These are phyloP conservation scores for Fragum sueziense DNA, from an alignment of 2,888 invertebrate genomes.

Conservation along the genomic window DNA sequence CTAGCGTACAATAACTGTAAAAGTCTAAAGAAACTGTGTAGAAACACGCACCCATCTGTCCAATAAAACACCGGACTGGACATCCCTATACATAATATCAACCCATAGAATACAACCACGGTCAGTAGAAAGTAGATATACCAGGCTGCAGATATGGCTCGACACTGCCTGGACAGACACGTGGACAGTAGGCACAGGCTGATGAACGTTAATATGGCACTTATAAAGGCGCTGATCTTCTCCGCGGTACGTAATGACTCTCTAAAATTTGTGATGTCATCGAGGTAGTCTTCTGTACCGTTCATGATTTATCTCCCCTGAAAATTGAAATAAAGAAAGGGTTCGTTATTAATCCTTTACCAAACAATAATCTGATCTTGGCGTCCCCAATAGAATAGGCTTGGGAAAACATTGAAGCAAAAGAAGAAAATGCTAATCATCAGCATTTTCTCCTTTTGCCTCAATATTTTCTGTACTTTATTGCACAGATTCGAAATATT, in stretches of 20 bases:
- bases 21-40: conserved; percentile 5
- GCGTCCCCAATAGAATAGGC: no score
- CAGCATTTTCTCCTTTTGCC: no score
- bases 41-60: conserved; percentile 3
- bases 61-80: conserved; percentile 2
- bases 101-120: background rate
- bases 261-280: background rate
- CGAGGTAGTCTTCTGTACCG: background rate
- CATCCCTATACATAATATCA: conserved; percentile 7
- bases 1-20: conserved; percentile 9
- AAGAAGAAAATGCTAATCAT: no score
- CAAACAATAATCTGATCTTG: no score
- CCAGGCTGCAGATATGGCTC: conserved; percentile 13
- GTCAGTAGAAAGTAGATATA: conserved; percentile 1
- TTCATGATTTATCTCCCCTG: no score
- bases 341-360: no score
- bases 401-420: no score
- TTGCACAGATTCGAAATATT: no score
- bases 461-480: no score
- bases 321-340: no score
- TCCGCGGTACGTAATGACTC: conserved; percentile 7
- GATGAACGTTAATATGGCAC: conserved; percentile 4
- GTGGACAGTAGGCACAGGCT: background rate
- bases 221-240: background rate
- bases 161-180: background rate